phyloP scores from a whole-genome alignment of 1,140 invertebrate species.

The Drosophila ficusphila region DNA sequence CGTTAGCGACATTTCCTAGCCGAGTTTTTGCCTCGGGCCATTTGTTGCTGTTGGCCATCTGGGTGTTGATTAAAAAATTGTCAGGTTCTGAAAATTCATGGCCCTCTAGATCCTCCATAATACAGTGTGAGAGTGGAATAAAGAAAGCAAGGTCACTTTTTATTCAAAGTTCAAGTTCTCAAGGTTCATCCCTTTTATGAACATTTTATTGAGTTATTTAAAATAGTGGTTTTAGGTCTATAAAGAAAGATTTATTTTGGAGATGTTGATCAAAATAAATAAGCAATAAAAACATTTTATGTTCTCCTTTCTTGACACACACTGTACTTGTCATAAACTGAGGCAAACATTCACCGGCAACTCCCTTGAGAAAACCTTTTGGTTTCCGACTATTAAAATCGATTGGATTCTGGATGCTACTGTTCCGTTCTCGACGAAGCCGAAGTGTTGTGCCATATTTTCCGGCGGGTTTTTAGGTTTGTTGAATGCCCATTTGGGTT shows the following conservation, averaged over 20 bases:
- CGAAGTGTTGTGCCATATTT: slow-evolving; percentile 22
- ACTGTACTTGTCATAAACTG: slow-evolving; percentile 5
- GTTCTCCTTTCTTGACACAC: not conserved
- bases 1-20: slow-evolving; percentile 41
- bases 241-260: too few relatives aligned
- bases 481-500: slow-evolving; percentile 67
- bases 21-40: slow-evolving; percentile 24
- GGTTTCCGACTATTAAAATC: slow-evolving; percentile 62
- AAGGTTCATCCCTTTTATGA: too few relatives aligned
- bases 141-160: not conserved
- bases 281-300: not conserved
- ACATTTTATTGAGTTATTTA: too few relatives aligned
- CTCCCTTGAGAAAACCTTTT: slow-evolving; percentile 30
- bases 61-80: slow-evolving; percentile 61
- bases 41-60: slow-evolving; percentile 43
- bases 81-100: slow-evolving; percentile 33
- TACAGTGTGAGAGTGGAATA: not conserved
- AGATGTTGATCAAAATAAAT: not conserved
- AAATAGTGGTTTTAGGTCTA: too few relatives aligned
- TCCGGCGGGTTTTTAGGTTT: slow-evolving; percentile 39
- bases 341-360: not conserved
- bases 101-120: not conserved
- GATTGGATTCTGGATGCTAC: slow-evolving; percentile 59
- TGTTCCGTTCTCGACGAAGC: not conserved
- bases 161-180: too few relatives aligned